Percentiles rank a stretch among this genome's conserved stretches.
Evolutionary conservation across 2,888 invertebrate genomes (phyloP).

Genomic region (Euproctis similis): DNA sequence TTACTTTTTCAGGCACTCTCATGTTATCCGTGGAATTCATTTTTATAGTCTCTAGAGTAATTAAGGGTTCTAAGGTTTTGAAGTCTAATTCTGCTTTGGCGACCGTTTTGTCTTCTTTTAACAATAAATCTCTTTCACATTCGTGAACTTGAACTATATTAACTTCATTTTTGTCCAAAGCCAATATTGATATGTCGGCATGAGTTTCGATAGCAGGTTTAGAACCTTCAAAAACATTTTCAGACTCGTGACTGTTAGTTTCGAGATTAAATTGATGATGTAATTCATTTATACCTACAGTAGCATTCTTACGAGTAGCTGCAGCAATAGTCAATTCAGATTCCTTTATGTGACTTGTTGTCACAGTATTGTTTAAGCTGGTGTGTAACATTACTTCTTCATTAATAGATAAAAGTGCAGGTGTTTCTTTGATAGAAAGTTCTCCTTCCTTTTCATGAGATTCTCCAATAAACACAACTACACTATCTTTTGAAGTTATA

Average conservation of each 20-base stretch:
- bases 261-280: conserved; percentile 76
- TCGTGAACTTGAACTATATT: conserved; percentile 79
- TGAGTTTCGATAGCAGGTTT: conserved; percentile 52
- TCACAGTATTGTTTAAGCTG: conserved; percentile 76
- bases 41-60: conserved; percentile 70
- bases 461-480: conserved; percentile 72
- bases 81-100: conserved; percentile 76
- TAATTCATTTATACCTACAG: conserved; percentile 76
- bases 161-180: conserved; percentile 76
- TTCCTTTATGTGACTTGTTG: conserved; percentile 81
- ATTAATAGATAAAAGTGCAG: conserved; percentile 41
- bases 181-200: conserved; percentile 66
- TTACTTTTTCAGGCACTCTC: conserved; percentile 69
- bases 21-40: conserved; percentile 66
- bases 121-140: conserved; percentile 75
- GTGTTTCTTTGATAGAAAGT: conserved; percentile 51
- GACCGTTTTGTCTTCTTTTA: conserved; percentile 64
- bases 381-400: conserved; percentile 57
- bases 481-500: conserved; percentile 77
- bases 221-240: conserved; percentile 62
- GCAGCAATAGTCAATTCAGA: conserved; percentile 67
- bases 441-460: conserved; percentile 80
- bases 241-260: conserved; percentile 77
- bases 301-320: conserved; percentile 71
- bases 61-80: conserved; percentile 75